A percentile compares a stretch with the other conserved stretches of the same genome.
phyloP scores from a whole-genome alignment of 2,888 invertebrate species.

The Trichogramma evanescens region DNA sequence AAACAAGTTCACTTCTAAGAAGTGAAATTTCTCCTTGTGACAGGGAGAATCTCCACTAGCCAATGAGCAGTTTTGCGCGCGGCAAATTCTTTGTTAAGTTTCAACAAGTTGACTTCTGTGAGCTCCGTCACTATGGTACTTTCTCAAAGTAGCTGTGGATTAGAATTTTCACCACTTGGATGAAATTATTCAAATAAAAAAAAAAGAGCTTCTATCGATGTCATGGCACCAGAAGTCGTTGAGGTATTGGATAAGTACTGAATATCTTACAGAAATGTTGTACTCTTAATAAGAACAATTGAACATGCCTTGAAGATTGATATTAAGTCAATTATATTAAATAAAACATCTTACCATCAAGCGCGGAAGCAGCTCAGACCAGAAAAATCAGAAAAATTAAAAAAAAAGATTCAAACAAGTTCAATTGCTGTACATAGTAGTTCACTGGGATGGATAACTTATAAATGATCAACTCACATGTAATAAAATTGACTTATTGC shows the following conservation, averaged over 20 bases:
- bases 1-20: no score
- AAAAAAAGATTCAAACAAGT: neutral
- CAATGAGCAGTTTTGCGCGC: no score
- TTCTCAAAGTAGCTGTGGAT: no score
- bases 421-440: neutral
- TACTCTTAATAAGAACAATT: conserved; percentile 6
- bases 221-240: conserved; percentile 7
- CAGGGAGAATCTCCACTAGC: no score
- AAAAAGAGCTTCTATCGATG: neutral
- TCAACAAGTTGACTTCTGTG: no score
- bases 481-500: no score
- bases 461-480: no score
- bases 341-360: neutral
- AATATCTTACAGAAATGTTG: conserved; percentile 13
- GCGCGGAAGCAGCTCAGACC: neutral
- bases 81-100: no score
- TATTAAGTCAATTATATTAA: conserved; percentile 6
- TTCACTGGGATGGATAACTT: neutral
- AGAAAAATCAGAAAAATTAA: conserved; percentile 5
- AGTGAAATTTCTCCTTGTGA: no score
- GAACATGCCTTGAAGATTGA: conserved; percentile 9
- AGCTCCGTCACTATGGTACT: no score
- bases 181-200: no score
- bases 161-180: no score
- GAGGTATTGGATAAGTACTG: conserved; percentile 13